These are phyloP conservation scores for Suncus etruscus DNA, from an alignment of 2,113 vertebrate species.

Conservation along the genomic window DNA sequence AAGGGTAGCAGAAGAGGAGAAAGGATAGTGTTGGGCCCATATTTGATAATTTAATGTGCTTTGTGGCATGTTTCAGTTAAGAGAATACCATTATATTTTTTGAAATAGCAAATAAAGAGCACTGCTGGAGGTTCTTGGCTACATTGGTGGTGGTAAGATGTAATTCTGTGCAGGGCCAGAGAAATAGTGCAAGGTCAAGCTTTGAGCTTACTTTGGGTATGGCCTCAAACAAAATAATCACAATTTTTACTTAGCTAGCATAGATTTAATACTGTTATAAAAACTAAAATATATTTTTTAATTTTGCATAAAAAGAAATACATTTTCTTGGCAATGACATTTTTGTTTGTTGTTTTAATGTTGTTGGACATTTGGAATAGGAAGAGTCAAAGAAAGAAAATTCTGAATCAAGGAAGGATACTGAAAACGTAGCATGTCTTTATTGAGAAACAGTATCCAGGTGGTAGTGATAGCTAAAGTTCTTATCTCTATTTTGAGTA, in stretches of 20 bases:
- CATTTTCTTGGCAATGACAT: neutral
- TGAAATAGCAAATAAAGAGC: neutral
- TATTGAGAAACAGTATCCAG: neutral
- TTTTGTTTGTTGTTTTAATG: neutral
- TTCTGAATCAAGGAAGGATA: neutral
- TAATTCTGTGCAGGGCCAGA: too few relatives aligned
- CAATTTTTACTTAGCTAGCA: too few relatives aligned
- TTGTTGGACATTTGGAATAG: slow-evolving; percentile 32
- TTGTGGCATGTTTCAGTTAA: slow-evolving; percentile 26
- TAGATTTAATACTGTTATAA: too few relatives aligned
- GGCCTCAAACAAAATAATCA: too few relatives aligned
- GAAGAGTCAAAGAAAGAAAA: slow-evolving; percentile 20
- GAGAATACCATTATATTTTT: neutral
- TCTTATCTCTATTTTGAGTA: slow-evolving; percentile 7
- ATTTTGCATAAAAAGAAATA: neutral
- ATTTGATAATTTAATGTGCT: neutral
- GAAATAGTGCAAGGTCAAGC: too few relatives aligned
- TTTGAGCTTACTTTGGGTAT: too few relatives aligned
- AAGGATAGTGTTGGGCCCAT: neutral
- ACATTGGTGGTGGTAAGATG: too few relatives aligned
- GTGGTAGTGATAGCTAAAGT: neutral
- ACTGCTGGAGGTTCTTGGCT: too few relatives aligned
- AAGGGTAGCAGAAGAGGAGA: neutral
- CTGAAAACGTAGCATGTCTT: neutral
- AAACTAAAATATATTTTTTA: too few relatives aligned